Evolutionary conservation across 2,888 invertebrate genomes (phyloP).

Genomic region (Pedicia rivosa): DNA sequence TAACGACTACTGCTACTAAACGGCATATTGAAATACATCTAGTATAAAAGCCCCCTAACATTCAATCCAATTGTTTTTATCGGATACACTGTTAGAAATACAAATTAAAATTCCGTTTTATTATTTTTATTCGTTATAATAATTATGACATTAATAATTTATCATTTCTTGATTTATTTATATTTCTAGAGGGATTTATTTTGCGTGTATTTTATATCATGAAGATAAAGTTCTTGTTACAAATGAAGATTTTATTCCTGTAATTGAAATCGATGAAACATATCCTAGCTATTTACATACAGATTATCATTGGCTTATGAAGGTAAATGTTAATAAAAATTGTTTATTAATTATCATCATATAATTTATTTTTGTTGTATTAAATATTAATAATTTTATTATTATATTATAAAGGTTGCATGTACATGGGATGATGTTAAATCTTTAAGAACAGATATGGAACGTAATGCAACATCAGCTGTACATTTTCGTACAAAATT

Average conservation of each 20-base stretch:
- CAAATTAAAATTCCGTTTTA: no score
- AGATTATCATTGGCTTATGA: constrained; percentile 97
- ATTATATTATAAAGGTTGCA: constrained; percentile 64
- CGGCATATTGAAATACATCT: no score
- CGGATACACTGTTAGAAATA: no score
- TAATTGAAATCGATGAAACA: constrained; percentile 92
- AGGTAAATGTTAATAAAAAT: constrained; percentile 37
- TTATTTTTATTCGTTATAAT: no score
- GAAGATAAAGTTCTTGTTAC: constrained; percentile 94
- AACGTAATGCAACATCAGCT: constrained; percentile 79
- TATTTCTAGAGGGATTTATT: constrained; percentile 69
- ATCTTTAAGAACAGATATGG: constrained; percentile 81
- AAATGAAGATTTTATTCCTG: constrained; percentile 91
- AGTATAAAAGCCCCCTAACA: no score
- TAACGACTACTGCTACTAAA: no score
- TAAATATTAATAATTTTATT: no score
- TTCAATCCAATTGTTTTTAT: no score
- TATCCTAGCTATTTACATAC: constrained; percentile 81
- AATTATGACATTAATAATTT: no score
- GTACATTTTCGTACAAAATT: constrained; percentile 85
- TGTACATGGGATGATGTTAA: constrained; percentile 97
- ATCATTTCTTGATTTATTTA: no score
- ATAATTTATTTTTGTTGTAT: no score
- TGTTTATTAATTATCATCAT: no score
- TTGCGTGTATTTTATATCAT: constrained; percentile 85